Percentiles rank a stretch among this genome's conserved stretches.
Conservation (phyloP, 2,113 vertebrate genomes). For the Desmodus rotundus region DNA sequence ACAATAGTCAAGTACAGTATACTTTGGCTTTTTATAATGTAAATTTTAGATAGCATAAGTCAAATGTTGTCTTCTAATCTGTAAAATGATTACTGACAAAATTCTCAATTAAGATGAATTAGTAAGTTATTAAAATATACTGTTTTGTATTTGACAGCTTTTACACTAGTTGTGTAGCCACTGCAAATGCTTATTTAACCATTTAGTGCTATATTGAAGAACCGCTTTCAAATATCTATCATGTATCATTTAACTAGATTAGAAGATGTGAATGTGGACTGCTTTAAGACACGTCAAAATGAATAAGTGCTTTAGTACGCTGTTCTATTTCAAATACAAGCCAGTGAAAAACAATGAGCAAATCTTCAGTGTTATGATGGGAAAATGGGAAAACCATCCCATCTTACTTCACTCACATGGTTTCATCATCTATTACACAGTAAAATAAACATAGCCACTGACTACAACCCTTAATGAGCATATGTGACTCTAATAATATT, state of each 20-base stretch:
- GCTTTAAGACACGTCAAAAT: slow-evolving; percentile 40
- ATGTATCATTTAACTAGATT: background rate
- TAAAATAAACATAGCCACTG: slow-evolving; percentile 74
- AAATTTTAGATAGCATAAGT: background rate
- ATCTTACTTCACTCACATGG: slow-evolving; percentile 41
- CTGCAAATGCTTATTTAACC: background rate
- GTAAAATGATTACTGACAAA: background rate
- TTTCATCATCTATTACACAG: slow-evolving; percentile 70
- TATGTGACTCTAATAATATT: slow-evolving; percentile 73
- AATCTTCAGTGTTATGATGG: slow-evolving; percentile 40
- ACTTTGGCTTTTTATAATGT: background rate
- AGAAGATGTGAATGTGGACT: background rate
- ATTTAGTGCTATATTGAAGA: background rate
- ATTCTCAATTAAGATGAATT: background rate
- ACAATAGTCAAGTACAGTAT: background rate
- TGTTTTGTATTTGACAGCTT: background rate
- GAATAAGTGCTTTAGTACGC: slow-evolving; percentile 41
- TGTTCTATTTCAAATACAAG: slow-evolving; percentile 41
- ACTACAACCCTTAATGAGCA: slow-evolving; percentile 70
- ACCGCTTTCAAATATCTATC: background rate
- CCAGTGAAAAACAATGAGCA: slow-evolving; percentile 52
- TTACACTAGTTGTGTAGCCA: background rate
- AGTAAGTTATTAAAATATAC: background rate
- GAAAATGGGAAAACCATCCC: slow-evolving; percentile 51
- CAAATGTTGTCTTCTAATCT: background rate